Base-by-base conservation (phyloP, 2,888 invertebrate species). In the Synanthedon vespiformis region DNA sequence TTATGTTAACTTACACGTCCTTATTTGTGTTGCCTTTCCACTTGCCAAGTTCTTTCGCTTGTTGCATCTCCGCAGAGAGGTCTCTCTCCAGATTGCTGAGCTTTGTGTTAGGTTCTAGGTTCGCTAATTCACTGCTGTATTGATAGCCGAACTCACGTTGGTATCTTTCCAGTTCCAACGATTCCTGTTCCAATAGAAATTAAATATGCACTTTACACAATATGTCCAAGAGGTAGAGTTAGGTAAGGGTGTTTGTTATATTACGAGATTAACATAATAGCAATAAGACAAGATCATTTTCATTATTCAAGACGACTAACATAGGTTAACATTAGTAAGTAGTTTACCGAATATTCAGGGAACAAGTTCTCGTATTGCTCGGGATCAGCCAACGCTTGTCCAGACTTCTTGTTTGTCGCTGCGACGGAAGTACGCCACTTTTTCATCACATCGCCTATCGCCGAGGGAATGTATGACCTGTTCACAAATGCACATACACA, bases 361-460 rank as follows among this genome's bases (percentile, higher is more conserved):
- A 99, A 99, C 55, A 99, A 89, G 86, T 99, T 99, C 74, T 97
- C 97, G 73, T 99, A 99, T 64, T 96, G 93, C 49, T 92, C 91
- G 0, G 99, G 99, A 88, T 98, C 97, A 0, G 99, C 99, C 56
- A 99, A 89, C 51, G 97, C 95, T 70, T 97, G 96, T 0, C 96
- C 96, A 0, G 96, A 94, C 76, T 97, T 98, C 72, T 95, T 94
- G 77, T 95, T 97, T 0, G 93, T 90, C 56, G 92, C 90, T 0
- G 92, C 90, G 5, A 96, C 82, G 55, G 93, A 91, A 52, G 93
- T 93, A 59, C 95, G 92, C 99, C 99, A 99, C 51, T 95, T 74
- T 56, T 92, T 90, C 1, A 99, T 95, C 34, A 98, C 92, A 56
- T 93, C 90, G 1, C 95, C 93, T 65, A 98, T 93, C 83, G 95